phyloP scores from a whole-genome alignment of 2,888 invertebrate species.

The Sarcophaga rosellei region DNA sequence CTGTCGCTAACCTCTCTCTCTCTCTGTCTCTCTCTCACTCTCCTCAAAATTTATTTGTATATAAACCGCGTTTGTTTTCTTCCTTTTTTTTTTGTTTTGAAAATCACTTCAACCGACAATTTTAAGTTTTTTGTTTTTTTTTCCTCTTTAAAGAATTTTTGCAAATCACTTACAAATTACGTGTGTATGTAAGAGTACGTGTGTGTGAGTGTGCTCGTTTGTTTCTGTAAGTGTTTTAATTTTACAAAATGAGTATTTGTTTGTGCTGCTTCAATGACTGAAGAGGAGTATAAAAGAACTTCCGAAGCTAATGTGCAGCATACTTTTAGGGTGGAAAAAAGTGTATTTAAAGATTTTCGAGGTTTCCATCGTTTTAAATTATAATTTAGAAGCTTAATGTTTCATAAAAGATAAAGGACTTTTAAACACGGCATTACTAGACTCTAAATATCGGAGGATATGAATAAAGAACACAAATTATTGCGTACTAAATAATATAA shows the following conservation, averaged over 20 bases:
- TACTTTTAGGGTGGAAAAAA: not conserved
- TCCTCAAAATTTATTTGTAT: not conserved
- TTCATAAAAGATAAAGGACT: not conserved
- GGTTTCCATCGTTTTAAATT: conserved; percentile 23
- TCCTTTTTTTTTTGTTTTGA: not conserved
- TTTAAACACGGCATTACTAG: conserved; percentile 22
- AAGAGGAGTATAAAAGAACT: not conserved
- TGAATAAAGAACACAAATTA: conserved; percentile 1
- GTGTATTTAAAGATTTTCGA: not conserved
- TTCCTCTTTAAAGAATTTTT: conserved; percentile 24
- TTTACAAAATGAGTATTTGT: conserved; percentile 2
- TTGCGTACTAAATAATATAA: not conserved
- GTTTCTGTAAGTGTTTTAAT: not conserved
- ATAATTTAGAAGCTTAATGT: conserved; percentile 49
- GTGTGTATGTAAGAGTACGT: not conserved
- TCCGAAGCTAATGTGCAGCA: not conserved
- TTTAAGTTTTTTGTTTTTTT: conserved; percentile 44
- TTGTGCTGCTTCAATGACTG: conserved; percentile 18
- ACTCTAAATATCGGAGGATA: not conserved
- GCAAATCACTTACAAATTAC: conserved; percentile 52
- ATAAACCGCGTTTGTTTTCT: not conserved
- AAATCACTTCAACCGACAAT: conserved; percentile 53
- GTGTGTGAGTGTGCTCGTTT: too few relatives aligned
- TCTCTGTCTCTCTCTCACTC: not conserved
- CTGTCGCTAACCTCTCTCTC: not conserved